Evolutionary conservation across 2,888 invertebrate species (phyloP), one percentile per base, ranked within the genome.

Genomic region (Ophion obscuratus): DNA sequence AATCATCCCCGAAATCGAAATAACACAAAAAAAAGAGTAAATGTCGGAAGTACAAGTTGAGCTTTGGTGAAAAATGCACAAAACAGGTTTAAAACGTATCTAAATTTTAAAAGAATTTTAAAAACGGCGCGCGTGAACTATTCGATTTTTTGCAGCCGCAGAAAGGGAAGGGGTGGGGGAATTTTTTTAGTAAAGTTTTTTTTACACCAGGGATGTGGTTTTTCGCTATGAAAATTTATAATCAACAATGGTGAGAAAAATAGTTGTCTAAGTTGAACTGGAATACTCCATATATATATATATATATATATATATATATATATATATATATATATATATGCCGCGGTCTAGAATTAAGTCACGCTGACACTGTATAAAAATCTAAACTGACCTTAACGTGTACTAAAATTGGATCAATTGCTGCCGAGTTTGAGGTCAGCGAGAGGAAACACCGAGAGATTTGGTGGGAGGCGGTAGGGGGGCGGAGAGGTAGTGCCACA

Each of bases 301-400:
- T 24, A 24, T 24, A 24, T 24, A 24, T 24, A 24, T 24, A 24
- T 24, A 24, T 24, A 24, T 53, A 14, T 53, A 14, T 11, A 14
- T 53, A 53, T 53, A 53, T 53, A 17, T 14, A 17, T 14, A 5
- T 53, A 17, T 53, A 14, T 53, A 17, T 53, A 17, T 53, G 53
- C 53, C 75, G 76, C 68, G 84, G 84, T 85, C 73, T 81, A 83
- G 77, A 84, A 80, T 88, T 68, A 81, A 87, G 87, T 90, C 85
- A 87, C 87, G 81, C 81, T 89, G 87, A 90, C 91, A 90, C 88
- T 90, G 93, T 93, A 93, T 92, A 92, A 93, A 93, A 93, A 92
- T 93, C 92, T 93, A 92, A 92, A 92, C 91, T 92, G 92, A 92
- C 91, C 91, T 91, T 92, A 91, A 91, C 88, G 88, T 87, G 89